phyloP scores from a whole-genome alignment of 2,888 invertebrate species.

The Calliopum simillimum region DNA sequence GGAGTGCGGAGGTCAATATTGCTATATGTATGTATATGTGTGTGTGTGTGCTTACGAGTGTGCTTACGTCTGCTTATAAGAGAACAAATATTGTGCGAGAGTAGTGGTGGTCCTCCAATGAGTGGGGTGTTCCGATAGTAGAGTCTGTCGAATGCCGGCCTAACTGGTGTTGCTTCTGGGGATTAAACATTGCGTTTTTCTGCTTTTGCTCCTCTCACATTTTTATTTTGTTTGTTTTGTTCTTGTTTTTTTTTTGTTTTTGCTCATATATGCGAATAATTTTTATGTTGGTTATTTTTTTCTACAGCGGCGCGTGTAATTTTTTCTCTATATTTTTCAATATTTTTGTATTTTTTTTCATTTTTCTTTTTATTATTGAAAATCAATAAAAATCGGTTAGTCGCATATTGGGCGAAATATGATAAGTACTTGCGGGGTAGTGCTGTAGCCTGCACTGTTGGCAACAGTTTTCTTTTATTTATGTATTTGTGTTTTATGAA shows the following conservation, averaged over 20 bases:
- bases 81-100: not conserved
- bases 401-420: no score
- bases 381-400: constrained; percentile 49
- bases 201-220: constrained; percentile 10
- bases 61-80: not conserved
- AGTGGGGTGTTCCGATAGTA: not conserved
- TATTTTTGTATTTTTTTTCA: constrained; percentile 38
- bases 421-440: no score
- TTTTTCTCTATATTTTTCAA: constrained; percentile 20
- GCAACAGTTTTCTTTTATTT: no score
- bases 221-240: constrained; percentile 40
- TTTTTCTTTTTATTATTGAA: constrained; percentile 47
- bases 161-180: constrained; percentile 34
- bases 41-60: no score
- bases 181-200: constrained; percentile 35
- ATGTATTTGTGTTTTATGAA: no score
- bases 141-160: constrained; percentile 2
- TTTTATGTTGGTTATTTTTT: constrained; percentile 37
- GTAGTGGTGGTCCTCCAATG: not conserved
- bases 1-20: not conserved
- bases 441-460: no score
- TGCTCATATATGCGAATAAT: constrained; percentile 49
- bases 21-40: not conserved
- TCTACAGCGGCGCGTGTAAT: not conserved
- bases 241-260: constrained; percentile 16